Evolutionary conservation across 2,888 invertebrate genomes (phyloP), one percentile per base, ranked within the genome.

Genomic region (Cheilosia vernalis): DNA sequence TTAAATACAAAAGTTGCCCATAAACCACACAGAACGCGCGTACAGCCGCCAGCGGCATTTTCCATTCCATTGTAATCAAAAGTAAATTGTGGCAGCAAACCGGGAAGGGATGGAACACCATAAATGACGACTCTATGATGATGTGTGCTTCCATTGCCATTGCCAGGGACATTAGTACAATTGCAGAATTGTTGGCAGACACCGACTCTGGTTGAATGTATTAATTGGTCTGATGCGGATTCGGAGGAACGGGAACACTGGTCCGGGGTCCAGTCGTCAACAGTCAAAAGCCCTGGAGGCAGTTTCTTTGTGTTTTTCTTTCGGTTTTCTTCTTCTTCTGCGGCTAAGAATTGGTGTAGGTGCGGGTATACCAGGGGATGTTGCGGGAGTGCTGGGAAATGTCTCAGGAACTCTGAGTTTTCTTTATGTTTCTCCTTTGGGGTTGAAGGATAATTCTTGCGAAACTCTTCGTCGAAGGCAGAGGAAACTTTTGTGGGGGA

Each of bases 1-100:
- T 80, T 85, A 85, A 85, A 85, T 69, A 85, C 85, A 85, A 81
- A 85, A 85, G 81, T 85, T 85, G 61, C 72, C 77, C 85, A 77
- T 77, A 72, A 72, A 77, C 70, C 72, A 67, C 82, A 67, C 60
- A 72, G 51, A 58, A 15, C 49, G 70, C 55, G 82, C 61, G 66
- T 61, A 72, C 58, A 55, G 51, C 78, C 72, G 67, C 72, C 61
- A 56, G 47, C 72, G 81, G 81, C 72, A 44, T 58, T 70, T 66
- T 69, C 63, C 73, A 44, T 47, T 51, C 56, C 64, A 76, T 80
- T 80, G 85, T 81, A 77, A 85, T 81, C 72, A 81, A 77, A 77
- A 80, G 85, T 74, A 76, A 81, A 70, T 76, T 81, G 51, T 61
- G 60, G 56, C 40, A 76, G 49, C 58, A 24, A 37, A 37, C 40